Conservation (phyloP, 2,113 vertebrate species). For the Coturnix japonica region DNA sequence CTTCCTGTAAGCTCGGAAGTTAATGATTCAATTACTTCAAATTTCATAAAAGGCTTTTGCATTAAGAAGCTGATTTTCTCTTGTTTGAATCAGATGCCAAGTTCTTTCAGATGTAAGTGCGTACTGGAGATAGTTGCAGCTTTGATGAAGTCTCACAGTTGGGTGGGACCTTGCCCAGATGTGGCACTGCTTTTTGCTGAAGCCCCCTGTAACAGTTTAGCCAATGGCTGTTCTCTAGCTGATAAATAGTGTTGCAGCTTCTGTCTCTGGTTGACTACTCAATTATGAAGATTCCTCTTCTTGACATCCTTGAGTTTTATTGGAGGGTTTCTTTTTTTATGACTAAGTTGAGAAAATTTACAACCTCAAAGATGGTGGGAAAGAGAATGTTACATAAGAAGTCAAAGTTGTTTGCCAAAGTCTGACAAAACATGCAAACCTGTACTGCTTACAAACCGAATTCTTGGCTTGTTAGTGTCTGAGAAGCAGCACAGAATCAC, state of each 20-base stretch:
- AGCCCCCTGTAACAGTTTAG: conserved; percentile 24
- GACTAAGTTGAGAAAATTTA: background rate
- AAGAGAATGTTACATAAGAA: background rate
- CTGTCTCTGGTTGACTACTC: background rate
- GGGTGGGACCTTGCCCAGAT: conserved; percentile 21
- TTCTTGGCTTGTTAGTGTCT: background rate
- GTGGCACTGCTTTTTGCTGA: conserved; percentile 23
- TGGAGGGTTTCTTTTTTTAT: background rate
- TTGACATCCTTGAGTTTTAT: background rate
- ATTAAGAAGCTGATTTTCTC: background rate
- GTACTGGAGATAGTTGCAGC: conserved; percentile 20
- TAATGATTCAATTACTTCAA: background rate
- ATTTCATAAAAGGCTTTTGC: background rate
- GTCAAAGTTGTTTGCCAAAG: background rate
- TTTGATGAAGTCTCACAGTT: conserved; percentile 9
- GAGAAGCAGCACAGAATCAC: background rate
- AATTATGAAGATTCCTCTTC: background rate
- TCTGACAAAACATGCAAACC: background rate
- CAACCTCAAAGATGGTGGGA: background rate
- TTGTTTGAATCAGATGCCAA: background rate
- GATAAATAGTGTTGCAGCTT: background rate
- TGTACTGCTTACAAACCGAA: background rate
- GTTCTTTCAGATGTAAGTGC: background rate
- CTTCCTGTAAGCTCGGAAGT: background rate
- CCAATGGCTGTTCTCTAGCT: conserved; percentile 28